Conservation (phyloP, 1,140 invertebrate species). For the Philotrypesis tridentata region DNA sequence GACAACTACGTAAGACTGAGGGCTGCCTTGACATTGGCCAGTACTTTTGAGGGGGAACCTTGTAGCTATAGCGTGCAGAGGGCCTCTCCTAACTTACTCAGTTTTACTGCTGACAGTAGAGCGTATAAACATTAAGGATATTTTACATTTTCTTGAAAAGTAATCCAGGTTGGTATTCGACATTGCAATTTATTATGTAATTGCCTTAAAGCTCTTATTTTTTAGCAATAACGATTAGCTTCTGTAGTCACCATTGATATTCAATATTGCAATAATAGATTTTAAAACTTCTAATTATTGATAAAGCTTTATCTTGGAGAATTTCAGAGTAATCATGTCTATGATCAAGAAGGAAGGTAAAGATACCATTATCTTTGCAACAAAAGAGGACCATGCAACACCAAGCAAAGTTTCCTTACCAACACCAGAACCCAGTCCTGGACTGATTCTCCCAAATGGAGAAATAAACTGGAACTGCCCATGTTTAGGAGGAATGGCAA, state of each 20-base stretch:
- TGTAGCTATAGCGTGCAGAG: constrained; percentile 77
- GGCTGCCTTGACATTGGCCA: constrained; percentile 75
- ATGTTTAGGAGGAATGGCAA: constrained; percentile 95
- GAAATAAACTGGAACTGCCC: constrained; percentile 98
- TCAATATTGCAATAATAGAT: too few relatives aligned
- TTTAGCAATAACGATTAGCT: too few relatives aligned
- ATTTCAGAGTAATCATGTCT: constrained; percentile 65
- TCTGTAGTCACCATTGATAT: too few relatives aligned
- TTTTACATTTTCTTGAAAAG: background rate
- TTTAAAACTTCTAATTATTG: background rate
- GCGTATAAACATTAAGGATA: constrained; percentile 60
- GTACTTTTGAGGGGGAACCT: constrained; percentile 71
- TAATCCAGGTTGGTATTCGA: background rate
- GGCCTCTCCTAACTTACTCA: constrained; percentile 71
- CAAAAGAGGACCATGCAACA: constrained; percentile 84
- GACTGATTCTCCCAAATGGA: constrained; percentile 89
- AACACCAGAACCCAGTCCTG: constrained; percentile 82
- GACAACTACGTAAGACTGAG: constrained; percentile 75
- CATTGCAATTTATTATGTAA: background rate
- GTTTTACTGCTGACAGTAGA: constrained; percentile 63
- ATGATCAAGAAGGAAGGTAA: constrained; percentile 78
- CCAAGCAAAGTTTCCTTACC: constrained; percentile 84
- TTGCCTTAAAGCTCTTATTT: background rate
- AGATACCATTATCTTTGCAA: constrained; percentile 89
- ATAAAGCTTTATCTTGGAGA: background rate